Conservation (phyloP, 2,113 vertebrate genomes). For the Chaetops frenatus region DNA sequence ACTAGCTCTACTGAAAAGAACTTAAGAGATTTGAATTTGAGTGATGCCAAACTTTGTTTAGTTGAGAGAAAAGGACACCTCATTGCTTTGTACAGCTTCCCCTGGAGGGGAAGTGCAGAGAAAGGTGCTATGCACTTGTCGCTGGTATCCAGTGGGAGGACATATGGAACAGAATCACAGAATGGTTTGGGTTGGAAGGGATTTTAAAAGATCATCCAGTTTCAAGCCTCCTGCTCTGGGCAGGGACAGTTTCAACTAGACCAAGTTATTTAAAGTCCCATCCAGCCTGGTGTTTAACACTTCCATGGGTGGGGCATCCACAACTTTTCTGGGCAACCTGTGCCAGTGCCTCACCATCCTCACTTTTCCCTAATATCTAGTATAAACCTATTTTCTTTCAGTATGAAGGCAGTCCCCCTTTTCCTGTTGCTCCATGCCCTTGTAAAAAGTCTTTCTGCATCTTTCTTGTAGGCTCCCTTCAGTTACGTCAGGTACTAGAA, state of each 20-base stretch:
- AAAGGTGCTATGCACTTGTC: not conserved
- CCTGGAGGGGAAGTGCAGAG: rapidly evolving
- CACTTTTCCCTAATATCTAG: not conserved
- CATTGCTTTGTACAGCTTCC: not conserved
- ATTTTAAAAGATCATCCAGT: not conserved
- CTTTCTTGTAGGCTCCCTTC: not conserved
- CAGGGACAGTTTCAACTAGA: not conserved
- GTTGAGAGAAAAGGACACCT: not conserved
- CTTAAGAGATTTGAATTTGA: not conserved
- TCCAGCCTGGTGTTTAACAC: not conserved
- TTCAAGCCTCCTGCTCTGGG: not conserved
- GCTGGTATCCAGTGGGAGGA: not conserved
- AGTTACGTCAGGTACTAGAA: not conserved
- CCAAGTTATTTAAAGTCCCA: not conserved
- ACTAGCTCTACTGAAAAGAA: not conserved
- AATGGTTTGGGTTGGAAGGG: not conserved
- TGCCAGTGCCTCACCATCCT: not conserved
- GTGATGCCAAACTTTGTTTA: not conserved
- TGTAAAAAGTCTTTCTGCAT: not conserved
- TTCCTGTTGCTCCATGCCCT: not conserved
- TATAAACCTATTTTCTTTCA: not conserved
- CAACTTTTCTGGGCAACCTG: not conserved
- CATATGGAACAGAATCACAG: rapidly evolving
- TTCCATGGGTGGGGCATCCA: not conserved
- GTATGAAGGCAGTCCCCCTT: not conserved